These are phyloP conservation scores for Formica exsecta DNA, from an alignment of 1,140 invertebrate species.

Conservation along the genomic window DNA sequence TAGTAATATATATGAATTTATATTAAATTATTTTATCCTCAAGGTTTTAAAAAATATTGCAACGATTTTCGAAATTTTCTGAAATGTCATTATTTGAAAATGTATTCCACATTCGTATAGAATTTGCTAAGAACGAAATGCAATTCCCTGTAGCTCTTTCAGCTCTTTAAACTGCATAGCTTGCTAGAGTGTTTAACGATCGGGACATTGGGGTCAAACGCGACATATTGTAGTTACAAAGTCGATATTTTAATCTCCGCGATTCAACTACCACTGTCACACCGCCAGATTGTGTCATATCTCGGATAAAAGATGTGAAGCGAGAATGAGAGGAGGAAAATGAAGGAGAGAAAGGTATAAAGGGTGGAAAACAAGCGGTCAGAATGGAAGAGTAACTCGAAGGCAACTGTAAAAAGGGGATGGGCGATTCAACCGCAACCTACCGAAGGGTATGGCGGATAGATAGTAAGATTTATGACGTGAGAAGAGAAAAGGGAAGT, in stretches of 20 bases:
- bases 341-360: slow-evolving; percentile 31
- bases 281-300: slow-evolving; percentile 61
- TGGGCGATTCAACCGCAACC: slow-evolving; percentile 32
- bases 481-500: not conserved
- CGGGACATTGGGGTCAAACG: slow-evolving; percentile 72
- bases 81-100: not conserved
- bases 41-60: not conserved
- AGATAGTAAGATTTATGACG: slow-evolving; percentile 63
- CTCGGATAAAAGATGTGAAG: slow-evolving; percentile 66
- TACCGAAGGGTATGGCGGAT: slow-evolving; percentile 23
- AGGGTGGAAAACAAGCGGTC: slow-evolving; percentile 30
- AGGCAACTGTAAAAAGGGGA: slow-evolving; percentile 40
- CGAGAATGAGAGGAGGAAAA: slow-evolving; percentile 7
- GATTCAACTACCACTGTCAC: slow-evolving; percentile 70
- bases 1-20: not conserved
- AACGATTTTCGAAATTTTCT: not conserved
- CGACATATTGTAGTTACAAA: slow-evolving; percentile 78
- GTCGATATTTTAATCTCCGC: slow-evolving; percentile 85
- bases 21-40: not conserved
- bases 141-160: slow-evolving; percentile 8
- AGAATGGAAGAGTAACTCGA: slow-evolving; percentile 44
- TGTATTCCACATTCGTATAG: not conserved
- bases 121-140: slow-evolving; percentile 3
- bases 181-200: slow-evolving; percentile 76
- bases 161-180: slow-evolving; percentile 58